These are phyloP conservation scores for Pristionchus maxplancki DNA, from an alignment of 2,888 invertebrate genomes.

Conservation along the genomic window DNA sequence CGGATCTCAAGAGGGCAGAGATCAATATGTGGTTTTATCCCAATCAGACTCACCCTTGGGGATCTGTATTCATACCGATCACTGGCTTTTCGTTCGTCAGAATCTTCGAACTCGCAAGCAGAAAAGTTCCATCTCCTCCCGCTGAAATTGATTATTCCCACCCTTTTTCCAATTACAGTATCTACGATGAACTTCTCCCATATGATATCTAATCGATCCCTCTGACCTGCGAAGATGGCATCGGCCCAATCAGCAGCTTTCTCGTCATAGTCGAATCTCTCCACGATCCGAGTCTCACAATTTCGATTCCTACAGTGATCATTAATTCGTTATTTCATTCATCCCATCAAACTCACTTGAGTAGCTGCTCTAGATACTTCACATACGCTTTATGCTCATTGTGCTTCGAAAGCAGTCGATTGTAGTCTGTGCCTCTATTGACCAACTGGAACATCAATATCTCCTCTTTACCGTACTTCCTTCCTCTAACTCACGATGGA, in stretches of 20 bases:
- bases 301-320: conserved; percentile 15
- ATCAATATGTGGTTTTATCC: not conserved
- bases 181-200: too few relatives aligned
- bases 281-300: conserved; percentile 83
- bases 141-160: not conserved
- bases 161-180: not conserved
- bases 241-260: conserved; percentile 92
- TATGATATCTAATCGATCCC: too few relatives aligned
- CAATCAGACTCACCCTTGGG: conserved; percentile 81
- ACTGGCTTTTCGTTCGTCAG: conserved; percentile 88
- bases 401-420: conserved; percentile 87
- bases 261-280: conserved; percentile 82
- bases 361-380: conserved; percentile 76
- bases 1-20: conserved; percentile 82
- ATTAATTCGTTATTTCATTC: not conserved
- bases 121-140: conserved; percentile 97
- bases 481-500: conserved; percentile 9
- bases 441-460: conserved; percentile 81
- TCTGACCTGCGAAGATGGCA: conserved; percentile 80
- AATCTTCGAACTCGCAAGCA: conserved; percentile 91
- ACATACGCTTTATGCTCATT: conserved; percentile 85
- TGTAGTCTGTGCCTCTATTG: conserved; percentile 90
- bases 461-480: not conserved
- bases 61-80: conserved; percentile 96
- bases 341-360: conserved; percentile 76